Percentiles rank a stretch among this genome's conserved stretches.
These are phyloP conservation scores for Catharus fuscescens DNA, from an alignment of 2,113 vertebrate species.

Conservation along the genomic window DNA sequence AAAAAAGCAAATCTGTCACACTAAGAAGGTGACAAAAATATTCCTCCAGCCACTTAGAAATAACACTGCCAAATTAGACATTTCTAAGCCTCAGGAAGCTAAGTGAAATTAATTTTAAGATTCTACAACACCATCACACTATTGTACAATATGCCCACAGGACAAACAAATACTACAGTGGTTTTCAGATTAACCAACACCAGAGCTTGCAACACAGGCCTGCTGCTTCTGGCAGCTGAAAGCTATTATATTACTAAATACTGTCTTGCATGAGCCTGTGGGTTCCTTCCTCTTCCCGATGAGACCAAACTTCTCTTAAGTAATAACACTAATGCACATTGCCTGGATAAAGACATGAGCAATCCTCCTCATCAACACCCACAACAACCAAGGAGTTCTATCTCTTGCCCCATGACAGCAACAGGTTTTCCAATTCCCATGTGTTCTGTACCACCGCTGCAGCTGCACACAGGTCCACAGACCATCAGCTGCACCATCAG, in stretches of 20 bases:
- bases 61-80: background rate
- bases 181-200: background rate
- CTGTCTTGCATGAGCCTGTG: background rate
- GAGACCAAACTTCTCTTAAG: background rate
- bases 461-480: background rate
- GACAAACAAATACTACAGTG: background rate
- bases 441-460: background rate
- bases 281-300: background rate
- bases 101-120: background rate
- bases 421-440: background rate
- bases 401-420: fast-evolving
- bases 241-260: background rate
- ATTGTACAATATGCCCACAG: fast-evolving
- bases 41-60: fast-evolving
- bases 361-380: background rate
- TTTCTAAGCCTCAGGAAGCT: background rate
- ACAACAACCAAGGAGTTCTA: background rate
- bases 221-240: background rate
- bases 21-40: fast-evolving
- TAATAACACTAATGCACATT: background rate
- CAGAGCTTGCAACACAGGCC: background rate
- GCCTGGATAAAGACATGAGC: background rate
- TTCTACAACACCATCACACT: background rate
- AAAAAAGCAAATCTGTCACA: background rate
- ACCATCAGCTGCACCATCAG: background rate